These are phyloP conservation scores for Hirundo rustica DNA, from an alignment of 2,797 vertebrate species.

Conservation along the genomic window DNA sequence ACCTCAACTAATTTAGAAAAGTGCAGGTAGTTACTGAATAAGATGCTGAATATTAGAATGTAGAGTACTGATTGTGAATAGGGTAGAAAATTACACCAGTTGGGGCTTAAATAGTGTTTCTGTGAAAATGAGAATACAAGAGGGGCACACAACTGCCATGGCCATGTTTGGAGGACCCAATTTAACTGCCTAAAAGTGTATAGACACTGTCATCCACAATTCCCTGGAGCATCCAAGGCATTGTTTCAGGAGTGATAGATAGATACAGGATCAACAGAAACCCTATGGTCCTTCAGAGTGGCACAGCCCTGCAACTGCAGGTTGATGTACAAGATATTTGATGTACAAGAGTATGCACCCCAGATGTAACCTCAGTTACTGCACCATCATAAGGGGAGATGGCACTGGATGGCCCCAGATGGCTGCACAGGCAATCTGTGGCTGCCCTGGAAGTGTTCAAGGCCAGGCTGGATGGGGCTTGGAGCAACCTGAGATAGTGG, in stretches of 20 bases:
- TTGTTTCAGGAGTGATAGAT: background rate
- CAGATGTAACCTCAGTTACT: background rate
- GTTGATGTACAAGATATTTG: background rate
- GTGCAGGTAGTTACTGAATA: background rate
- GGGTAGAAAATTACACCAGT: background rate
- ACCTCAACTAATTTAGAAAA: background rate
- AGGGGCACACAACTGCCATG: background rate
- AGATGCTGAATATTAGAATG: background rate
- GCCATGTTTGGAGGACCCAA: background rate
- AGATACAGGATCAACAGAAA: background rate
- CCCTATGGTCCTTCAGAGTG: accelerated
- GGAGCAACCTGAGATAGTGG: background rate
- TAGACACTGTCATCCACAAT: background rate
- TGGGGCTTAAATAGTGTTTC: background rate
- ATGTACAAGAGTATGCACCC: background rate
- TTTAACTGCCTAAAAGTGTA: background rate
- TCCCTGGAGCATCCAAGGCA: background rate
- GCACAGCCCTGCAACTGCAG: background rate
- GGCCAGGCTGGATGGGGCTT: accelerated
- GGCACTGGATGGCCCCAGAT: background rate
- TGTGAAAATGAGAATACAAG: background rate
- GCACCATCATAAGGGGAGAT: too few species aligned
- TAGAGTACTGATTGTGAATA: background rate
- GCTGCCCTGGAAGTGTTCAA: background rate
- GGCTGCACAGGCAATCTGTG: background rate